Evolutionary conservation across 2,113 vertebrate genomes (phyloP).

Genomic region (Menura novaehollandiae): DNA sequence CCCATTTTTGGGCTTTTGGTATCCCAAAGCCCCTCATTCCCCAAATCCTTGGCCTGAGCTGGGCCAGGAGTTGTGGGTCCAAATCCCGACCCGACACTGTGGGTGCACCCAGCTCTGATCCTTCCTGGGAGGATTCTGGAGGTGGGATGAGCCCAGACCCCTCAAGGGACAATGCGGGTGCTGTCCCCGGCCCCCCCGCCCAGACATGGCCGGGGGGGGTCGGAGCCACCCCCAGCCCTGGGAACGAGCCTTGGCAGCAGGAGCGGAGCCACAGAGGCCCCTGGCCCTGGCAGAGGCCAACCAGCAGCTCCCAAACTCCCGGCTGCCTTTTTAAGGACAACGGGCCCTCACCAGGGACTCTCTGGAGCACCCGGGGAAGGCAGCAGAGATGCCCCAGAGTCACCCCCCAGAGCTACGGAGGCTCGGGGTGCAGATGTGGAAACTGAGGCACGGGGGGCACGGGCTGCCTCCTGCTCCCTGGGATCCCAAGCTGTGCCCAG

Average conservation of each 20-base stretch:
- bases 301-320: not conserved
- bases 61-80: fast-evolving
- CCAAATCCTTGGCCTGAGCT: fast-evolving
- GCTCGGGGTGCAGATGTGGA: not conserved
- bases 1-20: not conserved
- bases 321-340: conserved; percentile 48
- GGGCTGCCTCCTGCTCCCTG: not conserved
- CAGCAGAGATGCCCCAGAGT: not conserved
- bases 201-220: fast-evolving
- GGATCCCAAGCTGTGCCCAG: fast-evolving
- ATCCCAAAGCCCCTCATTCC: not conserved
- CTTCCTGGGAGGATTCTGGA: not conserved
- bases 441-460: not conserved
- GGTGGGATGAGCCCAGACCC: not conserved
- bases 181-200: not conserved
- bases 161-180: fast-evolving
- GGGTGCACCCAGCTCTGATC: not conserved
- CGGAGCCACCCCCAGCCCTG: not conserved
- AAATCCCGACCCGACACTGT: fast-evolving
- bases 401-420: not conserved
- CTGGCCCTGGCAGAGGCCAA: not conserved
- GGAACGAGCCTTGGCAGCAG: fast-evolving
- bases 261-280: fast-evolving
- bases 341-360: fast-evolving
- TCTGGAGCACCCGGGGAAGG: not conserved